Conservation (phyloP, 2,113 vertebrate genomes). For the Cricetomys ansorgei region DNA sequence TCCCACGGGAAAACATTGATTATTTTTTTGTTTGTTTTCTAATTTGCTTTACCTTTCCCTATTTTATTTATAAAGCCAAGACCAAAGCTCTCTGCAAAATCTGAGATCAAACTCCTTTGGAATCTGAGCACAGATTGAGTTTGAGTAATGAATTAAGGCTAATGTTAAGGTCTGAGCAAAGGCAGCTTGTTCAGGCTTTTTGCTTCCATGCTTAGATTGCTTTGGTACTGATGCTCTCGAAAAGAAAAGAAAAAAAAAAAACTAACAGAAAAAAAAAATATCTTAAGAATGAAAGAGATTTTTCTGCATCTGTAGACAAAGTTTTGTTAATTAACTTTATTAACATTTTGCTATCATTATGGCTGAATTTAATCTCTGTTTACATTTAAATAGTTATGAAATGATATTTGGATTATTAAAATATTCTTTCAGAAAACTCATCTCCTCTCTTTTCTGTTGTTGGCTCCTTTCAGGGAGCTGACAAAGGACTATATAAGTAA, state of each 20-base stretch:
- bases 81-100: background rate
- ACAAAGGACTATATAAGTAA: background rate
- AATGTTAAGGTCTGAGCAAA: constrained; percentile 66
- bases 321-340: background rate
- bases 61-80: background rate
- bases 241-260: background rate
- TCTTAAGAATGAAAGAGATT: background rate
- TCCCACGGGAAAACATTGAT: background rate
- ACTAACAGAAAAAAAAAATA: background rate
- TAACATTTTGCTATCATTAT: background rate
- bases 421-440: background rate
- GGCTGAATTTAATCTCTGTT: background rate
- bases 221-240: constrained; percentile 27
- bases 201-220: fast-evolving
- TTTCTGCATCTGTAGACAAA: background rate
- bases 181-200: constrained; percentile 38
- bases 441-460: background rate
- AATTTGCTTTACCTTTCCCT: background rate
- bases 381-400: background rate
- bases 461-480: background rate
- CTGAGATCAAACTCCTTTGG: background rate
- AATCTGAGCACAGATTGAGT: background rate
- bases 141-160: constrained; percentile 16
- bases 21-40: background rate
- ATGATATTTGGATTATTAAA: background rate